Evolutionary conservation across 2,797 vertebrate species (phyloP), one percentile per base, ranked within the genome.

Genomic region (Enteromius anoplus): DNA sequence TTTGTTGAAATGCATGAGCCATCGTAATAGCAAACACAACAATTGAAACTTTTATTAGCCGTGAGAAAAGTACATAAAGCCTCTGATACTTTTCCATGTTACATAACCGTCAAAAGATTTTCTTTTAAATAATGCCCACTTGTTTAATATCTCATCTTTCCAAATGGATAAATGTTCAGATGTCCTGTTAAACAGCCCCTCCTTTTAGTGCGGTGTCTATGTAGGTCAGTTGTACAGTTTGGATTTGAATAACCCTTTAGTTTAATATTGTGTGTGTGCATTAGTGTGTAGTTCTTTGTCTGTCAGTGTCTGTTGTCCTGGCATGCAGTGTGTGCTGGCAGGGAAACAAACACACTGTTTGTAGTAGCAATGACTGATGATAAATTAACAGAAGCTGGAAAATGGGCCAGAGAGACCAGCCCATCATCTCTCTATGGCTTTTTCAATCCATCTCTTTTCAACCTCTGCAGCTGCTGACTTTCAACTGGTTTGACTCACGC

Each of bases 151-250:
- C 65, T 83, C 69, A 77, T 80, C 77, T 72, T 29, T 42, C 60
- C 64, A n/a, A 70, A 69, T 68, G 71, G n/a, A 78, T 84, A 15
- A 84, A 80, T 88, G 88, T 87, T 84, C 89, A 88, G 8, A 88
- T 78, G 69, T 91, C 88, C 88, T 90, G 89, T 93, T 88, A 90
- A 88, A 87, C 76, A 42, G n/a, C 65, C 77, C 32, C 65, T 70
- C 71, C 76, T 80, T 76, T 72, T 69, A 79, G 32, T 88, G 89
- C 84, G 85, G 88, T 88, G 87, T 85, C 85, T 86, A 93, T 92
- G 85, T 92, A 92, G 91, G 92, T 92, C 90, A 93, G 88, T 89
- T 87, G 85, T 90, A 93, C 91, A 91, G 88, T 92, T 91, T 88
- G 89, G 62, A 87, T 84, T 83, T 91, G 81, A 87, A 88, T 88